Evolutionary conservation across 2,113 vertebrate genomes (phyloP), one percentile per base, ranked within the genome.

Genomic region (Ardeotis arabs): DNA sequence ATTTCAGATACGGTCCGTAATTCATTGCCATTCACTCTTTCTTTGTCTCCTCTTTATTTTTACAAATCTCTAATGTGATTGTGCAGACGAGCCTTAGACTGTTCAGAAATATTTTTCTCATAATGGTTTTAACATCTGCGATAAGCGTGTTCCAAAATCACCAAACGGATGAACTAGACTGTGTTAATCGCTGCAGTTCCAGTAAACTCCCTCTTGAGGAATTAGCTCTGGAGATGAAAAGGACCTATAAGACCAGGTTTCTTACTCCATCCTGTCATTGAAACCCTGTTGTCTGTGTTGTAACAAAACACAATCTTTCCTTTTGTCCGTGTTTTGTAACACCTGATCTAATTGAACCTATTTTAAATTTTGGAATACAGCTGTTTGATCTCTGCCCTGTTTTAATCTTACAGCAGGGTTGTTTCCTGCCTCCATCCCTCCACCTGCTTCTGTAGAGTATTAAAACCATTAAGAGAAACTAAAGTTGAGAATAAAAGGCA

Each of bases 1-100:
- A 88, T 94, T 97, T 96, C 93, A 87, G 93, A 78, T 41, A 55
- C 2, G 27, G 80, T 44, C 91, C 1, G 7, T 94, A 84, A 96
- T 80, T 85, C 70, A 9, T 77, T 95, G 95, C 66, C 76, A 35
- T 68, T 84, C 81, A 29, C 20, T 53, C 75, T 79, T 84, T 20
- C 81, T 83, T 87, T 87, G 29, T 56, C 14, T 39, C n/a, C 73
- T 85, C n/a, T 88, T 86, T 70, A 27, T 85, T 93, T 77, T 84
- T 75, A 60, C 58, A 12, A 45, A n/a, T 82, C 55, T 82, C n/a
- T 39, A 4, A 53, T 82, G 58, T 93, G 62, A 66, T 77, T 73
- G 50, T 74, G 10, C 31, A 85, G 83, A 50, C 0, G 2, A 47
- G 67, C 37, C 31, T 89, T 76, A 70, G 63, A 47, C 69, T 84